Conservation (phyloP, 2,113 vertebrate species). For the Rhinopithecus roxellana region DNA sequence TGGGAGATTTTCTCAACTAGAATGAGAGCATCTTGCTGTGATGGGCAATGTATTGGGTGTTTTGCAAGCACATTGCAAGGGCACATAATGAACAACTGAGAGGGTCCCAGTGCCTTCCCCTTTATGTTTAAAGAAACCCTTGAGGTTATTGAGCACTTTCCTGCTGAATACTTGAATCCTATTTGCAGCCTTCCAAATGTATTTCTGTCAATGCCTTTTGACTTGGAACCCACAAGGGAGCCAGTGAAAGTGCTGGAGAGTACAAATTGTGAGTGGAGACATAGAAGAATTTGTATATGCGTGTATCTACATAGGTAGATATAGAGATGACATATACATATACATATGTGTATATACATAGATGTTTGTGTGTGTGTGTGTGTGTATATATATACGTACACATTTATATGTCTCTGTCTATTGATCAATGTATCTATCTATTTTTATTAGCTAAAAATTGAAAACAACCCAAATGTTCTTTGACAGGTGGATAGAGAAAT, state of each 20-base stretch:
- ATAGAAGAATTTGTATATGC: not conserved
- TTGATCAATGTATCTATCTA: not conserved
- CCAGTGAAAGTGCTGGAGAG: not conserved
- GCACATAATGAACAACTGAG: accelerated
- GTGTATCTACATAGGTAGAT: not conserved
- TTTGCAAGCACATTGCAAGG: not conserved
- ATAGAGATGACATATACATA: not conserved
- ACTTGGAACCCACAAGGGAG: not conserved
- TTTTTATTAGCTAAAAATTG: not conserved
- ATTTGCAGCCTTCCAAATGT: not conserved
- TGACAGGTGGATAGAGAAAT: not conserved
- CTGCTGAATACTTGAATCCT: not conserved
- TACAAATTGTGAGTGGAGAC: not conserved
- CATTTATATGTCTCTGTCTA: not conserved
- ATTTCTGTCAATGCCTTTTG: not conserved
- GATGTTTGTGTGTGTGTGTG: not conserved
- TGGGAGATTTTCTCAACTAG: not conserved
- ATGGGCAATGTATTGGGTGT: not conserved
- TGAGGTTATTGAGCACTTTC: not conserved
- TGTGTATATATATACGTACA: too few species aligned
- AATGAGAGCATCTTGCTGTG: not conserved
- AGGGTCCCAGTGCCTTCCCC: not conserved
- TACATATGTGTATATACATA: not conserved
- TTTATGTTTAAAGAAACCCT: not conserved
- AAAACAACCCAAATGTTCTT: not conserved